Evolutionary conservation across 2,797 vertebrate genomes (phyloP), one percentile per base, ranked within the genome.

Genomic region (Parauchenoglanis punctatus): DNA sequence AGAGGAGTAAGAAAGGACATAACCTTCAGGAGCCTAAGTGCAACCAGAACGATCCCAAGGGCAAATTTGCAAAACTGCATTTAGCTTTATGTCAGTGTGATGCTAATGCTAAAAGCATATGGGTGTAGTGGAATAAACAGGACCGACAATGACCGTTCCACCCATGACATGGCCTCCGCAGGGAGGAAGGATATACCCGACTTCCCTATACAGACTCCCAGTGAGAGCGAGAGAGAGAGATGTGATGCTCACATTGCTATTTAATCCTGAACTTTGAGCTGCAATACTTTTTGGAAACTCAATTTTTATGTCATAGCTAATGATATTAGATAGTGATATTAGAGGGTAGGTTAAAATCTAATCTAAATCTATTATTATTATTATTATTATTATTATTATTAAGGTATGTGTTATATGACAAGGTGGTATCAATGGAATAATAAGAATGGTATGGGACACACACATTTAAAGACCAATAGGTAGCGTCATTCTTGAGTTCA

Each of bases 171-270:
- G 91, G 91, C 92, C 92, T 94, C 87, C 83, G 73, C 89, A 86
- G 84, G 91, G 92, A 94, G 95, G 95, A 95, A 95, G 94, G 94
- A 95, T 95, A 94, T 93, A 93, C 91, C 92, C 92, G 91, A 92
- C 94, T 94, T 95, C 94, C 94, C 93, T 68, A 54, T 83, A 83
- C 89, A 89, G 91, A 89, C 93, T 93, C 93, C 93, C 91, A 94
- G 88, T 83, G 85, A 91, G 89, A 93, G 92, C 46, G 35, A 67
- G 52, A 58, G 28, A 35, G 0, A 18, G 44, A 18, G 31, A 49
- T 68, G 46, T 76, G 54, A 28, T 49, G 61, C 59, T 63, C 13
- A 82, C 3, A 28, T 46, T 28, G n/a, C 40, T 3, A 65, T 46
- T 81, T 81, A 81, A 81, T 10, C 12, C 25, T 76, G 25, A 67